phyloP scores from a whole-genome alignment of 2,888 invertebrate species.

The Tenthredo amoena region DNA sequence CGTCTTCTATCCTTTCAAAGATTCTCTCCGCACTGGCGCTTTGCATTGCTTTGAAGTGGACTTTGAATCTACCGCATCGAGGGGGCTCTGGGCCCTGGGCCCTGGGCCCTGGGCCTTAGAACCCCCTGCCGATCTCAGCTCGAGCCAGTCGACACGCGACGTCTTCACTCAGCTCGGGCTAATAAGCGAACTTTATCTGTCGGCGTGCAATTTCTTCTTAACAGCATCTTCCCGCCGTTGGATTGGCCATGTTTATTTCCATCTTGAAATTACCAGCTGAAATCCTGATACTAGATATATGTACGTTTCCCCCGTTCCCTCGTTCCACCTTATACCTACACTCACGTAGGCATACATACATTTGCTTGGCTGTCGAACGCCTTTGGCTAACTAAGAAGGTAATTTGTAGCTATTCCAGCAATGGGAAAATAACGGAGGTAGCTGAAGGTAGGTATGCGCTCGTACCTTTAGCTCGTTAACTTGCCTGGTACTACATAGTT shows the following conservation, averaged over 20 bases:
- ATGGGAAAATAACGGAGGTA: constrained; percentile 37
- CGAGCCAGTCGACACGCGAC: constrained; percentile 48
- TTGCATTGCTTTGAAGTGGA: constrained; percentile 45
- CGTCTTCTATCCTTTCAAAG: background rate
- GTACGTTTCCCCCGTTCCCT: background rate
- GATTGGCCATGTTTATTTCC: background rate
- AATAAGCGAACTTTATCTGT: constrained; percentile 51
- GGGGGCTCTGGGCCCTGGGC: background rate
- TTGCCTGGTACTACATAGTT: background rate
- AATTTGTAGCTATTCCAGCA: constrained; percentile 49
- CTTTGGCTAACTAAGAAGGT: constrained; percentile 46
- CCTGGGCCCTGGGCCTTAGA: constrained; percentile 41
- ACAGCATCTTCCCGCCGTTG: background rate
- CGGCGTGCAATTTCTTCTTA: constrained; percentile 37
- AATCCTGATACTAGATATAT: constrained; percentile 4
- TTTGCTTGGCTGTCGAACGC: constrained; percentile 17
- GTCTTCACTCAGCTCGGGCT: constrained; percentile 52
- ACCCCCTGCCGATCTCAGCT: constrained; percentile 48
- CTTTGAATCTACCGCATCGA: constrained; percentile 46
- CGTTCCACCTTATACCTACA: background rate
- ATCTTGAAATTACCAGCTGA: constrained; percentile 1
- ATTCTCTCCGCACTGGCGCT: constrained; percentile 43
- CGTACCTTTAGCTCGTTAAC: constrained; percentile 39
- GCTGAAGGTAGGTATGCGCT: constrained; percentile 30
- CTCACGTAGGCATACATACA: background rate